Evolutionary conservation across 2,797 vertebrate genomes (phyloP), one percentile per base, ranked within the genome.

Genomic region (Poliocrania exsul): DNA sequence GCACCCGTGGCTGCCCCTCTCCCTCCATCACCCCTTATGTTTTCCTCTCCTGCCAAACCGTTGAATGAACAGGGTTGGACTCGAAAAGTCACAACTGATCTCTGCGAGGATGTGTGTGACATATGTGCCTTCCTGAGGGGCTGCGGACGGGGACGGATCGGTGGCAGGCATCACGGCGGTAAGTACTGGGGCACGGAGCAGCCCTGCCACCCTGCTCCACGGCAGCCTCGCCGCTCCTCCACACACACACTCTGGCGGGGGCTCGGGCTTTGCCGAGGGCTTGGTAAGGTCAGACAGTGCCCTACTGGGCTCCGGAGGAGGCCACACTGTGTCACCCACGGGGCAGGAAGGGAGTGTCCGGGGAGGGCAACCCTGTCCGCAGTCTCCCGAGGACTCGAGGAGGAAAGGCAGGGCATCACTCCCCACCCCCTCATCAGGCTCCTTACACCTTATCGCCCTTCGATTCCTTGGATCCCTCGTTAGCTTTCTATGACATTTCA

Each of bases 21-120:
- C 72, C 44, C 57, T 85, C 78, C 44, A 72, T 75, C 35, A 37
- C 62, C 56, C 60, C 47, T 65, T 84, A 56, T 49, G 50, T 83
- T 83, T 88, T 74, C 69, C 44, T 70, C 33, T 84, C 62, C 74
- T 81, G 62, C 23, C 74, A 93, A 93, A 79, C 13, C 29, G 90
- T 92, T 95, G 92, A 96, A 95, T 89, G 92, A 97, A 56, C 80
- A 72, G 90, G 88, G 86, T 91, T 95, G 86, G 89, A 69, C n/a
- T 97, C 72, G 72, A 92, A 96, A 97, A 97, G 96, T 95, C 93
- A 90, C 81, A 88, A 51, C 49, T 72, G 64, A 83, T 87, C 54
- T 88, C 85, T 88, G 56, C 16, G 26, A 84, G 26, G 50, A 84
- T 70, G 50, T 64, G 47, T 74, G 62, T 64, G 74, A 92, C 20